phyloP scores from a whole-genome alignment of 2,113 vertebrate species.

The Guaruba guarouba region DNA sequence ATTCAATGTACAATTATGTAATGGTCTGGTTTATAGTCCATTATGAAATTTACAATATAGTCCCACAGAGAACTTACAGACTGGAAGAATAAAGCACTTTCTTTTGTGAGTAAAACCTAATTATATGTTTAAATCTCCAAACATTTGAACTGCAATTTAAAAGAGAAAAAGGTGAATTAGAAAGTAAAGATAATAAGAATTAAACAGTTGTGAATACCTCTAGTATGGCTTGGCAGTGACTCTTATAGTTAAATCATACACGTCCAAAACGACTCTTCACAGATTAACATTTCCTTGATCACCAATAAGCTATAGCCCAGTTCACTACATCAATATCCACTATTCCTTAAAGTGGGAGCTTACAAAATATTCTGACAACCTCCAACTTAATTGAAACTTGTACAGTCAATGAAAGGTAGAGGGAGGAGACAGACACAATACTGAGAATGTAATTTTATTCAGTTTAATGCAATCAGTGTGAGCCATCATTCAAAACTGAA shows the following conservation, averaged over 20 bases:
- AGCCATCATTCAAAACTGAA: background rate
- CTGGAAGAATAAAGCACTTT: background rate
- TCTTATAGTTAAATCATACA: background rate
- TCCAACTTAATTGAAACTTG: background rate
- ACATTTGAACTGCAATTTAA: background rate
- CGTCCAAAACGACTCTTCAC: background rate
- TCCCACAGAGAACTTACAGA: background rate
- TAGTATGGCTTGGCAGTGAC: background rate
- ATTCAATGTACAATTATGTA: background rate
- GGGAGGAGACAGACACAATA: background rate
- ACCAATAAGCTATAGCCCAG: background rate
- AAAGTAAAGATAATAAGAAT: constrained; percentile 4
- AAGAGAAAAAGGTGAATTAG: background rate
- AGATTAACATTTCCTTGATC: background rate
- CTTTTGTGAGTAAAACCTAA: background rate
- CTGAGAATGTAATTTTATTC: background rate
- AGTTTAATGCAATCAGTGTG: background rate
- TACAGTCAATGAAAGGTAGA: background rate
- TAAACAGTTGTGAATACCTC: background rate
- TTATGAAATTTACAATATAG: background rate
- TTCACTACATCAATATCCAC: background rate
- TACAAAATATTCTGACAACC: background rate
- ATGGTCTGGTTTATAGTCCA: background rate
- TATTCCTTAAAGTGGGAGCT: background rate
- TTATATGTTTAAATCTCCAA: background rate